Evolutionary conservation across 1,140 invertebrate genomes (phyloP).

Genomic region (Drosophila funebris): DNA sequence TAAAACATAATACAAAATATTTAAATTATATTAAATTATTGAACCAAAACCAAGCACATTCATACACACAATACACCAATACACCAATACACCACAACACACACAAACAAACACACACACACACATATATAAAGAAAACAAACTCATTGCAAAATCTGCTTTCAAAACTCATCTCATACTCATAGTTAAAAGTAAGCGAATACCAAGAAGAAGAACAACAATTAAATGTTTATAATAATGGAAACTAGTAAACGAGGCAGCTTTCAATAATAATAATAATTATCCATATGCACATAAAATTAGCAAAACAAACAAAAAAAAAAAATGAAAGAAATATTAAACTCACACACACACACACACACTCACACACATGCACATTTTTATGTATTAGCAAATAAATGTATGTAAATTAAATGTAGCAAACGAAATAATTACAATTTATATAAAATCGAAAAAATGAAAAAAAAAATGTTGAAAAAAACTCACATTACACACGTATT

Average conservation of each 20-base stretch:
- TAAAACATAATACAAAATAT: slow-evolving; percentile 55
- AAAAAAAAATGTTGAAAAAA: slow-evolving; percentile 47
- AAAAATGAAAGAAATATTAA: slow-evolving; percentile 5
- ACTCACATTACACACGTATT: slow-evolving; percentile 53
- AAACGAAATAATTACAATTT: slow-evolving; percentile 36
- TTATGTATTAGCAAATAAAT: slow-evolving; percentile 70
- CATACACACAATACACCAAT: slow-evolving; percentile 43
- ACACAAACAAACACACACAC: slow-evolving; percentile 41
- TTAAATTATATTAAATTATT: slow-evolving; percentile 82
- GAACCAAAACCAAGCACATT: slow-evolving; percentile 69
- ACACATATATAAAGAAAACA: slow-evolving; percentile 56
- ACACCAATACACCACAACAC: slow-evolving; percentile 17
- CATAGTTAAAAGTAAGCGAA: slow-evolving; percentile 73
- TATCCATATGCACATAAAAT: slow-evolving; percentile 21
- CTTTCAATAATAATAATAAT: slow-evolving; percentile 40
- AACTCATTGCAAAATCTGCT: slow-evolving; percentile 78
- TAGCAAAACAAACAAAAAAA: no score
- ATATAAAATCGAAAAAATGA: slow-evolving; percentile 38
- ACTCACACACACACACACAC: slow-evolving; percentile 19
- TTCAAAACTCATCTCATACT: slow-evolving; percentile 80
- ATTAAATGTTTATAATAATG: slow-evolving; percentile 29
- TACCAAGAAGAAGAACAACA: slow-evolving; percentile 39
- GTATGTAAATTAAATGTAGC: slow-evolving; percentile 50
- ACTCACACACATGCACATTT: slow-evolving; percentile 57
- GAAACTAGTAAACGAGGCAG: slow-evolving; percentile 44